Evolutionary conservation across 2,797 vertebrate genomes (phyloP), one percentile per base, ranked within the genome.

Genomic region (Serranus cabrilla): DNA sequence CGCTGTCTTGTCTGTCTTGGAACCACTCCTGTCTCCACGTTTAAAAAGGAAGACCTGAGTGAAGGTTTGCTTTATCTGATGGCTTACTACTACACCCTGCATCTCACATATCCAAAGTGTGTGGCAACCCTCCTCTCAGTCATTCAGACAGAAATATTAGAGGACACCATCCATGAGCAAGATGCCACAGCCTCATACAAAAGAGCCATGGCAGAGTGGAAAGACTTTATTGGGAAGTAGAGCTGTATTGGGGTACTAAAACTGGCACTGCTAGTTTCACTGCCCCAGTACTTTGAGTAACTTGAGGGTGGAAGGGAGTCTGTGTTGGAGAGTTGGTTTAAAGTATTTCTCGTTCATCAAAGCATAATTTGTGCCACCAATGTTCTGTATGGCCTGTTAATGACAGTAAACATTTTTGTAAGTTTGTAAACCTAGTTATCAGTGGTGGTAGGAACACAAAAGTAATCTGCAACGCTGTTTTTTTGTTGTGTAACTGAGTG

Each of bases 41-140:
- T 68, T 60, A 3, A 27, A n/a, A 40, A 60, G 11, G 68, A 72
- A 67, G 27, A 63, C 6, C 34, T 58, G 2, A 1, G 34, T 70
- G 54, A 71, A 27, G 61, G 61, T 47, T 11, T 73, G 20, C 49
- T 60, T 18, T 71, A 57, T 59, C 25, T 66, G 17, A 21, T 78
- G 67, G 45, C 21, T 37, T 65, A 65, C 13, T 59, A 61, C 54
- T 71, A 71, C 46, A 64, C 70, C 16, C 27, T 82, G 43, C 46
- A 74, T 54, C 70, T 74, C 8, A 78, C 70, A 11, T 78, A 78
- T 49, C 78, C 39, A 52, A 82, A 77, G 65, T 82, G 75, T 70
- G 59, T 74, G 39, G 65, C 59, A 52, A 74, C 80, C 13, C 52
- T 82, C 13, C 51, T 74, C 27, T 71, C 61, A 43, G 66, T 76